A percentile compares a stretch with the other conserved stretches of the same genome.
phyloP scores from a whole-genome alignment of 2,888 invertebrate species.

The Hipparchia sbordonii region DNA sequence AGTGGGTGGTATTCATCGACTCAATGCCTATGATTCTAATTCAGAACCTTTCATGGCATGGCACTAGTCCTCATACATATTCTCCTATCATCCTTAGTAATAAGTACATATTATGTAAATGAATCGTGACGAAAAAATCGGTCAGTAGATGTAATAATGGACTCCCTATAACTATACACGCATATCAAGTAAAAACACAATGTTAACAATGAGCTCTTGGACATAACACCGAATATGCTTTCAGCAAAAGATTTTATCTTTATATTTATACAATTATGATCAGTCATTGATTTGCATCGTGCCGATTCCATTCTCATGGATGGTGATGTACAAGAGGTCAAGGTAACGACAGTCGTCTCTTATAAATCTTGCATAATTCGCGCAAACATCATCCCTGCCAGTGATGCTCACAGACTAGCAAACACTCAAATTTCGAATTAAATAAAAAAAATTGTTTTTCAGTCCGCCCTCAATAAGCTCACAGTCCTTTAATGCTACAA shows the following conservation, averaged over 20 bases:
- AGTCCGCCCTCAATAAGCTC: constrained; percentile 39
- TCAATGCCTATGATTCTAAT: constrained; percentile 80
- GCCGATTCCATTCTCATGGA: constrained; percentile 19
- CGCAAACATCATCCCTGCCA: constrained; percentile 81
- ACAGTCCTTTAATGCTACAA: constrained; percentile 30
- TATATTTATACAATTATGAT: constrained; percentile 27
- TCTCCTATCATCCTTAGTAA: constrained; percentile 78
- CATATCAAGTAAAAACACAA: constrained; percentile 47
- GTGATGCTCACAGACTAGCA: constrained; percentile 82
- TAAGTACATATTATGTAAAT: constrained; percentile 55
- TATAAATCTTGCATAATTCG: constrained; percentile 79
- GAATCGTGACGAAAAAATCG: constrained; percentile 52
- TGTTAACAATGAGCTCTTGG: constrained; percentile 45
- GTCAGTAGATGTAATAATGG: constrained; percentile 46
- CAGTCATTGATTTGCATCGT: constrained; percentile 24
- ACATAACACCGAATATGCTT: constrained; percentile 40
- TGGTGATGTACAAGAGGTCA: constrained; percentile 34
- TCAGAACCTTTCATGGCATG: constrained; percentile 83
- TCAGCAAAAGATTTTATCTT: constrained; percentile 24
- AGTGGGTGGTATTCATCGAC: constrained; percentile 82
- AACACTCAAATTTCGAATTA: constrained; percentile 61
- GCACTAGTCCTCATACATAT: constrained; percentile 81
- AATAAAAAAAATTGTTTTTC: constrained; percentile 37
- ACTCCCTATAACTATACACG: constrained; percentile 47
- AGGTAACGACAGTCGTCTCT: constrained; percentile 56